Base-by-base conservation (phyloP, 2,113 vertebrate genomes). In the Megaceryle torquata region DNA sequence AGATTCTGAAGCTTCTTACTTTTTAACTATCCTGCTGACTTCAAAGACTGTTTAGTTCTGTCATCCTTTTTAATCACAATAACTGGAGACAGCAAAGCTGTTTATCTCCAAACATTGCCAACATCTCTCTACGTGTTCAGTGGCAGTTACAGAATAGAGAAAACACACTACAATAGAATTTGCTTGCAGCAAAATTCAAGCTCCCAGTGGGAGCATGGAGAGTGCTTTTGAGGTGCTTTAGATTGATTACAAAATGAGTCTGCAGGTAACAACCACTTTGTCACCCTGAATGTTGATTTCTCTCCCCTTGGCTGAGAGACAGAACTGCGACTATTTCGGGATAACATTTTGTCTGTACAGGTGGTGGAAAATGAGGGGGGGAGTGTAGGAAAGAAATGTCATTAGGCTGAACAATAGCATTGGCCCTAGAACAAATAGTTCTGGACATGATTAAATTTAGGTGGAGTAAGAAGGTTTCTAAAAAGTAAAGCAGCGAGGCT, bases 61-160 rank as follows among this genome's bases (percentile, higher is more conserved):
- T 82, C 65, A 90, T 86, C 50, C 56, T 86, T 94, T 94, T 87
- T 61, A 95, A 96, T 82, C 78, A 86, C 78, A 94, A 56, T 76
- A 94, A 75, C 53, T 37, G 79, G 78, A 89, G 77, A 65, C 85
- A 79, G 81, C 71, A 53, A 80, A 79, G 74, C 88, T 91, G 87
- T 96, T 96, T 96, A 71, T 91, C 88, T 86, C n/a, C 71, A 84
- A 82, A 79, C 69, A 79, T 50, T 89, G 63, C 87, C 57, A 48
- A 24, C 82, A 76, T 82, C 82, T 89, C 84, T 89, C 41, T 83
- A 76, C n/a, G 1, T 65, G 91, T 87, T 96, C 82, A 51, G 77
- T 69, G 67, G 86, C 82, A 82, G 86, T 65, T 94, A 63, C 76
- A 91, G 77, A 89, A 86, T 50, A 78, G 59, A 74, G 83, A 82